These are phyloP conservation scores for Tupiocoris notatus DNA, from an alignment of 2,888 invertebrate species.

Conservation along the genomic window DNA sequence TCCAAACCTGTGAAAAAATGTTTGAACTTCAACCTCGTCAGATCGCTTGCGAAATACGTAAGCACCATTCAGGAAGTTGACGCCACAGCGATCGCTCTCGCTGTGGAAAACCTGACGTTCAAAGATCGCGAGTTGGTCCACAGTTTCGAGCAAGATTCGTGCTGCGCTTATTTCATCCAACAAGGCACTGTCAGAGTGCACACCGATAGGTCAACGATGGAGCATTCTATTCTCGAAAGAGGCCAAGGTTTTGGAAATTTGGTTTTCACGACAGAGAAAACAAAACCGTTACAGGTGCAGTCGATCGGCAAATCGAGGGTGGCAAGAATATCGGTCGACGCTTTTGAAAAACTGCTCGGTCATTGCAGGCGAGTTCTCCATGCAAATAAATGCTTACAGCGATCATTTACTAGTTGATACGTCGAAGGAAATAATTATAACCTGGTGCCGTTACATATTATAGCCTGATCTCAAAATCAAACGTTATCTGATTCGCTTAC, in stretches of 20 bases:
- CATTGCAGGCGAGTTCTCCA: constrained; percentile 11
- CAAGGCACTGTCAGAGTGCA: constrained; percentile 12
- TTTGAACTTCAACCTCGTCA: constrained; percentile 17
- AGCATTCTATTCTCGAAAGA: background rate
- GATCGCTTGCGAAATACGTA: background rate
- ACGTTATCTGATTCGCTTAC: too few relatives aligned
- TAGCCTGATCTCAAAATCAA: too few relatives aligned
- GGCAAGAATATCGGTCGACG: background rate
- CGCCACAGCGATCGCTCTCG: background rate
- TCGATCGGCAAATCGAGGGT: background rate
- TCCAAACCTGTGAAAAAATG: background rate
- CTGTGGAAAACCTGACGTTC: constrained; percentile 6
- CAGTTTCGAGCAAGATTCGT: constrained; percentile 5
- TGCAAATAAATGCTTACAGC: constrained; percentile 9
- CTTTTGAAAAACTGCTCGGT: constrained; percentile 6
- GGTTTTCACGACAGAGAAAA: background rate
- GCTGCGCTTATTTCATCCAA: constrained; percentile 11
- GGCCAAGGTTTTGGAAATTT: constrained; percentile 13
- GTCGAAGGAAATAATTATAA: too few relatives aligned
- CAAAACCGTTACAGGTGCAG: background rate
- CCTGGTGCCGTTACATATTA: too few relatives aligned
- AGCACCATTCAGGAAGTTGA: background rate
- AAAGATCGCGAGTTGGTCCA: constrained; percentile 5
- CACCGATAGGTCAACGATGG: background rate
- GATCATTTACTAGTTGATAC: too few relatives aligned